These are phyloP conservation scores for Callopanchax toddi DNA, from an alignment of 2,113 vertebrate species.

Conservation along the genomic window DNA sequence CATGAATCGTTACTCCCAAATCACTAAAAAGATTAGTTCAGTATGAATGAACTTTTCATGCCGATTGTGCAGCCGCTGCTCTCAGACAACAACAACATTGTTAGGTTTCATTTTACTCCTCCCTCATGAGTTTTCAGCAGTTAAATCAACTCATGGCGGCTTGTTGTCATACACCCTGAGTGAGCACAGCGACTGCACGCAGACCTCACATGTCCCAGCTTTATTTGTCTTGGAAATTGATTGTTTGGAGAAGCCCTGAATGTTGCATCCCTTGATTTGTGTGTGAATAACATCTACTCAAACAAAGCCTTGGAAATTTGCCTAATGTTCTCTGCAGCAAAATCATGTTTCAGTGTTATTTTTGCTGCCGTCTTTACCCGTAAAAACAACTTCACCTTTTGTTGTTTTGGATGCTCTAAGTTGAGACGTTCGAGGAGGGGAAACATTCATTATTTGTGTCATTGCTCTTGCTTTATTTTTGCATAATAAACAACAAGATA, in stretches of 20 bases:
- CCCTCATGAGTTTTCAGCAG: constrained; percentile 31
- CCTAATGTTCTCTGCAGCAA: constrained; percentile 65
- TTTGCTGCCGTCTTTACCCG: constrained; percentile 44
- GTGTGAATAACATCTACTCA: constrained; percentile 59
- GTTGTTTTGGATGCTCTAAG: too few relatives aligned
- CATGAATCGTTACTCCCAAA: constrained; percentile 48
- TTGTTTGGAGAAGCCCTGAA: constrained; percentile 61
- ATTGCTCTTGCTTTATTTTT: too few relatives aligned
- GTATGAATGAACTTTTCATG: constrained; percentile 42
- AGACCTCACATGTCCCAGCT: constrained; percentile 39
- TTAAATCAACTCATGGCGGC: constrained; percentile 30
- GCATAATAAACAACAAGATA: too few relatives aligned
- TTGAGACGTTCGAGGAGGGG: too few relatives aligned
- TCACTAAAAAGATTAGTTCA: constrained; percentile 52
- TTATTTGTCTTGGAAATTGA: constrained; percentile 66
- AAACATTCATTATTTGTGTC: too few relatives aligned
- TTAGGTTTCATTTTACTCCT: constrained; percentile 9
- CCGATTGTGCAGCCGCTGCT: constrained; percentile 8
- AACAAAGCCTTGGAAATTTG: constrained; percentile 60
- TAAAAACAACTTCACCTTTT: constrained; percentile 27
- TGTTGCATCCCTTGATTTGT: constrained; percentile 64
- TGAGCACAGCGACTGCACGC: constrained; percentile 14
- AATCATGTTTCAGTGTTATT: constrained; percentile 54
- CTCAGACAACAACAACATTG: constrained; percentile 23
- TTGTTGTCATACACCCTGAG: constrained; percentile 35